phyloP scores from a whole-genome alignment of 2,888 invertebrate genomes.

The Trimorus sp. region DNA sequence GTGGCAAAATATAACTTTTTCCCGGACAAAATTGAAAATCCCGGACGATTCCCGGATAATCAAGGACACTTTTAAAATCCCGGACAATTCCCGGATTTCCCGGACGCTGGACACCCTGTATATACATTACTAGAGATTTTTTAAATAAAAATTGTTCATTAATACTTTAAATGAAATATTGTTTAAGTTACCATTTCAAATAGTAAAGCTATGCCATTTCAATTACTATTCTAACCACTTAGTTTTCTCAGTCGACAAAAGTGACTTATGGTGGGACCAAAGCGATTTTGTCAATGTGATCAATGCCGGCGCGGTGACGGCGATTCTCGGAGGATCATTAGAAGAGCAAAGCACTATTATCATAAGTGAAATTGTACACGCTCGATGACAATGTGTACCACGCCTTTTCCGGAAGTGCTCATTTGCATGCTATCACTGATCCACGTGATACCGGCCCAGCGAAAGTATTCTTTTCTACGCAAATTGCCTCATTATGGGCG shows the following conservation, averaged over 20 bases:
- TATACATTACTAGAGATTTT: too few species aligned
- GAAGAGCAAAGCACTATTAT: constrained; percentile 66
- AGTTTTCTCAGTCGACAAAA: constrained; percentile 10
- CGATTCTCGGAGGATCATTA: constrained; percentile 38
- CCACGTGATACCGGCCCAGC: constrained; percentile 50
- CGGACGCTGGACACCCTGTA: too few species aligned
- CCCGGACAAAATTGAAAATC: too few species aligned
- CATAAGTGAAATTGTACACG: constrained; percentile 72
- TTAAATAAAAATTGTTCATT: not conserved
- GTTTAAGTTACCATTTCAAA: too few species aligned
- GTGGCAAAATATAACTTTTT: too few species aligned
- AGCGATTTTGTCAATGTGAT: constrained; percentile 5
- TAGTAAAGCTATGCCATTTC: too few species aligned
- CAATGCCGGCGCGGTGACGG: constrained; percentile 15
- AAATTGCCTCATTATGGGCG: constrained; percentile 42
- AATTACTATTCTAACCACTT: too few species aligned
- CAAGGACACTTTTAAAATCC: too few species aligned
- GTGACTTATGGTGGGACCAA: constrained; percentile 10
- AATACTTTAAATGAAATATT: too few species aligned
- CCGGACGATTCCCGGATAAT: too few species aligned
- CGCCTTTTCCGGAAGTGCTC: constrained; percentile 64
- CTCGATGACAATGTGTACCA: constrained; percentile 64
- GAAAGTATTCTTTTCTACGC: constrained; percentile 61
- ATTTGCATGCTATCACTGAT: constrained; percentile 62
- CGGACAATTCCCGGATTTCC: too few species aligned